Base-by-base conservation (phyloP, 2,113 vertebrate species). In the Abramis brama region DNA sequence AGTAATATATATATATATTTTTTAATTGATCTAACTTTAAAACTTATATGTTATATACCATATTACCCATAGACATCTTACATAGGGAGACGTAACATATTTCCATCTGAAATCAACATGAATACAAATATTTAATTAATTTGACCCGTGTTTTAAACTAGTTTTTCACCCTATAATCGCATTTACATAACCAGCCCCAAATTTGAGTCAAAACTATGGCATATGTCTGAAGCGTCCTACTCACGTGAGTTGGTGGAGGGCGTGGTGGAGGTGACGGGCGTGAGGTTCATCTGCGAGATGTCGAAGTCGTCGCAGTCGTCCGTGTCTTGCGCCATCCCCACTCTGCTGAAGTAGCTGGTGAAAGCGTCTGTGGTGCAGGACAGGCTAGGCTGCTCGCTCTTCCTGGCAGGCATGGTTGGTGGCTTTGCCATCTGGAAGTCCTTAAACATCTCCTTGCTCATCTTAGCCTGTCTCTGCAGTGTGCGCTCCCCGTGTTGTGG, bases 231-330 rank as follows among this genome's bases (percentile, higher is more conserved):
- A 12, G 5, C 9, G 5, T 43, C 36, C 19, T 66, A 96, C 97
- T 97, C 91, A 99, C 98, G 98, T 92, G 98, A 99, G 93, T 99
- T 99, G 89, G 97, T 99, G 78, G 98, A 99, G 30, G 98, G 97
- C 11, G 98, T 98, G 2, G 97, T 99, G 90, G 98, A 99, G 90
- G 98, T 99, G 95, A 99, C 96, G 50, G 98, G 98, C 60, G 98
- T 99, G 94, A 99, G 96, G 92, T 99, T 99, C 96, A 99, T 95
- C 92, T 99, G 98, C 89, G 97, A 98, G 93, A 99, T 99, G 94
- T 99, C 98, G 85, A 99, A 99, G 95, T 99, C 98, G 85, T 99
- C 98, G 92, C 97, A 98, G 96, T 99, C 98, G 81, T 99, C 98
- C 70, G 96, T 95, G 91, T 99, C 98, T 95, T 98, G 97, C 90